Base-by-base conservation (phyloP, 1,140 invertebrate genomes). In the Macrobrachium nipponense region DNA sequence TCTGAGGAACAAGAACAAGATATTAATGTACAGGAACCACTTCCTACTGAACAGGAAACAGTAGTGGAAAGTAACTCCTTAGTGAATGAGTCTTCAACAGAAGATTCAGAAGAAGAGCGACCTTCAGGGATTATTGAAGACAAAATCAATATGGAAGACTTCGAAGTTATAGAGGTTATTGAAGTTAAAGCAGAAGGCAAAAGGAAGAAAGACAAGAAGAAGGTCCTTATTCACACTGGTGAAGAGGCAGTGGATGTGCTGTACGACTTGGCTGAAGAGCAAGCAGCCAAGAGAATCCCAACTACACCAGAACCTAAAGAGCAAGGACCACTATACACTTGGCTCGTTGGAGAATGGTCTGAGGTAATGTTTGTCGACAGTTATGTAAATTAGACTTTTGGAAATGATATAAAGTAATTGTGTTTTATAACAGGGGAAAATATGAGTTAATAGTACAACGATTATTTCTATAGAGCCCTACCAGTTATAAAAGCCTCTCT, bases 311-410 rank as follows among this genome's bases (percentile, higher is more conserved):
- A 43, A 11, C 58, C 70, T 60, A 73, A 43, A 23, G 12, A 64
- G 6, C n/a, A 15, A 20, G 61, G 62, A 27, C 89, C 89, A 0
- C 58, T 78, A 7, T 89, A 89, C 85, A 36, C 87, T 70, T 90
- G 89, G 89, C 87, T 77, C 18, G 79, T 88, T 60, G 87, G 87
- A 66, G 59, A 87, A 0, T 90, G 89, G 89, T 87, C 83, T n/a
- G 73, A 89, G 79, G 89, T 90, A 87, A 85, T 62, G 12, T 62
- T 36, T 59, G 58, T n/a, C 7, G 62, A 8, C 27, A 62, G 7
- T 14, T 66, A 58, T 59, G 18, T 36, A 36, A 36, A 36, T 36
- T 36, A 36, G 27, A 36, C 27, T 36, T 36, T 36, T 36, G 27
- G 27, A 36, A 36, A 36, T 36, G 1, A 36, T 36, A 36, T 36